phyloP scores from a whole-genome alignment of 64 coral and sea anemone genomes.

The Actinia tenebrosa region DNA sequence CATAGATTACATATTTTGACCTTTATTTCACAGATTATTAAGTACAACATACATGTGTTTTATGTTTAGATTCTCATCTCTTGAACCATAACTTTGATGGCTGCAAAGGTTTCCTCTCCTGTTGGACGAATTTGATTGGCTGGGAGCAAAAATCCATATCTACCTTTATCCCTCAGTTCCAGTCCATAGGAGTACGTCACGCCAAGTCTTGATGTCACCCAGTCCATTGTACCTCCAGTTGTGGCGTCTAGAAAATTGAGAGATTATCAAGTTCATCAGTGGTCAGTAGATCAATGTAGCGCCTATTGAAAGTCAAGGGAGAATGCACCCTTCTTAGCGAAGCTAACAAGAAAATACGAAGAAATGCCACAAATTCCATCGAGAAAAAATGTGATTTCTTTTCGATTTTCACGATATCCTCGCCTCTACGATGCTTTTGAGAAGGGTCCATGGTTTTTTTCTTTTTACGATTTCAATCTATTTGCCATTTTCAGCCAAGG shows the following conservation, averaged over 20 bases:
- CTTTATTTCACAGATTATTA: background rate
- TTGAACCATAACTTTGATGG: slow-evolving; percentile 72
- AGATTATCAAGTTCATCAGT: background rate
- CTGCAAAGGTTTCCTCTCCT: slow-evolving; percentile 83
- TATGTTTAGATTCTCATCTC: slow-evolving; percentile 36
- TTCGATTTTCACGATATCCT: no score
- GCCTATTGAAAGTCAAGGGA: no score
- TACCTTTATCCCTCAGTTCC: slow-evolving; percentile 71
- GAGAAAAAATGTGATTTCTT: no score
- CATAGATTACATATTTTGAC: no score
- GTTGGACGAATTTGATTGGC: slow-evolving; percentile 88
- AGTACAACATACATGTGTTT: background rate
- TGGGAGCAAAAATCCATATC: slow-evolving; percentile 70
- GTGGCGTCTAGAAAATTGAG: slow-evolving; percentile 49
- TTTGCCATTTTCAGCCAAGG: no score
- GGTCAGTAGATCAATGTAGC: background rate
- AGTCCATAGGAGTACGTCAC: slow-evolving; percentile 71
- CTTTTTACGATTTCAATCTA: no score
- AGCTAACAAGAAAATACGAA: no score
- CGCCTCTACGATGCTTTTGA: no score
- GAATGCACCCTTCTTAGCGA: no score
- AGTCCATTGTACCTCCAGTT: slow-evolving; percentile 74
- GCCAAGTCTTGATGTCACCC: slow-evolving; percentile 59
- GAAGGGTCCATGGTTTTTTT: no score
- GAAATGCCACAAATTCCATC: no score